Evolutionary conservation across 92 coral and sea anemone species (phyloP), one percentile per base, ranked within the genome.

Genomic region (Chrysogorgia sp.): DNA sequence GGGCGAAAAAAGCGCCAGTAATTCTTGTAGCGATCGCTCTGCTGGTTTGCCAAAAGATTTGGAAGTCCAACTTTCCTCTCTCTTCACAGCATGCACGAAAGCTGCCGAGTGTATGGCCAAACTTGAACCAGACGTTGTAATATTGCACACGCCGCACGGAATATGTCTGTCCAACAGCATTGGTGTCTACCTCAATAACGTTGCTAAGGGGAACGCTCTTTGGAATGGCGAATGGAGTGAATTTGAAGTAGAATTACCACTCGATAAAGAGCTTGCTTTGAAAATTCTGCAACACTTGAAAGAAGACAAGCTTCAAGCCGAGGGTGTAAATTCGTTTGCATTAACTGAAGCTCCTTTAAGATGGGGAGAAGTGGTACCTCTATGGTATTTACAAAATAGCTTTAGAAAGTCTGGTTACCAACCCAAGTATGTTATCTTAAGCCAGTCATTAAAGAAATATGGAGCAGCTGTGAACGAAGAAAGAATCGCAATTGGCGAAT

Each of bases 341-440:
- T 67, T 24, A 45, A 84, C 81, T 63, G 90, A 84, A 65, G 84
- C 85, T 10, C 93, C 93, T 17, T 69, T 90, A 43, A 81, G 90
- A 49, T 90, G 93, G 93, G 93, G 90, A 12, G 93, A 90, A 63
- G 93, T 90, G 15, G 82, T 90, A 13, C 93, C 93, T 1, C 59
- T 86, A 19, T 90, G 90, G 93, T 86, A 83, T 56, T 63, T 90
- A 41, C 41, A 90, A 34, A 74, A 77, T 7, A 59, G 74, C 35
- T 56, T 77, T 70, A 72, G 75, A 32, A 79, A 78, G 50, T 69
- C 85, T 19, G 69, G 76, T 17, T 68, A 84, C 17, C 88, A 72
- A 53, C 64, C 88, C 67, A 90, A 87, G 82, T 90, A 90, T 61
- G 31, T 81, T 1, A 76, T 90, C 0, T 45, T 83, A 30, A 81